Conservation (phyloP, 2,888 invertebrate species). For the Plebejus melissa region DNA sequence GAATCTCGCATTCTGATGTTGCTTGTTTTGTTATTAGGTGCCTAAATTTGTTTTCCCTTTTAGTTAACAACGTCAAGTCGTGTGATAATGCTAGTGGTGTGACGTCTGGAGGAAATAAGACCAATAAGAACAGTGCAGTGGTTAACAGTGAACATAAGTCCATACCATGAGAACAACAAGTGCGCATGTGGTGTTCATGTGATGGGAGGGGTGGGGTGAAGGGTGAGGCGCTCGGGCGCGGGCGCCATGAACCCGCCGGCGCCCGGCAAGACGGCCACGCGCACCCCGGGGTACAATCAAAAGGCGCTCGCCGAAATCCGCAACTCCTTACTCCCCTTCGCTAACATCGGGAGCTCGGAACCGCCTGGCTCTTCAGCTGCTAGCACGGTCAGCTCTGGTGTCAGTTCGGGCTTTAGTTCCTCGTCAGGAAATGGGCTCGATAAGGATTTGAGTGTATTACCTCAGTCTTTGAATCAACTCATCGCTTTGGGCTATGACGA, state of each 20-base stretch:
- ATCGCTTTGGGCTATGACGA: slow-evolving; percentile 87
- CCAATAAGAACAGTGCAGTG: slow-evolving; percentile 30
- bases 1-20: background rate
- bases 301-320: slow-evolving; percentile 93
- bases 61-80: slow-evolving; percentile 32
- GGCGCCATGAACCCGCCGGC: slow-evolving; percentile 83
- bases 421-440: slow-evolving; percentile 78
- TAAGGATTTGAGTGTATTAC: slow-evolving; percentile 81
- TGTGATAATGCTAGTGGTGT: slow-evolving; percentile 36
- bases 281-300: slow-evolving; percentile 89
- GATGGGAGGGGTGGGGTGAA: slow-evolving; percentile 77
- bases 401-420: slow-evolving; percentile 81
- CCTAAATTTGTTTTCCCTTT: slow-evolving; percentile 28
- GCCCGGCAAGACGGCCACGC: slow-evolving; percentile 82
- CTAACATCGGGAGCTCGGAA: slow-evolving; percentile 81
- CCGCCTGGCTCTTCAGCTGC: slow-evolving; percentile 86
- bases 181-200: slow-evolving; percentile 59
- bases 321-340: slow-evolving; percentile 89
- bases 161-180: slow-evolving; percentile 48
- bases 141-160: slow-evolving; percentile 33
- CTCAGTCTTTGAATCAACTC: slow-evolving; percentile 83
- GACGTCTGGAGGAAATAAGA: slow-evolving; percentile 32
- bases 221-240: slow-evolving; percentile 74
- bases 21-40: background rate
- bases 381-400: slow-evolving; percentile 82